Percentiles rank a stretch among this genome's conserved stretches.
Conservation (phyloP, 2,797 vertebrate genomes). For the Acanthopagrus latus region DNA sequence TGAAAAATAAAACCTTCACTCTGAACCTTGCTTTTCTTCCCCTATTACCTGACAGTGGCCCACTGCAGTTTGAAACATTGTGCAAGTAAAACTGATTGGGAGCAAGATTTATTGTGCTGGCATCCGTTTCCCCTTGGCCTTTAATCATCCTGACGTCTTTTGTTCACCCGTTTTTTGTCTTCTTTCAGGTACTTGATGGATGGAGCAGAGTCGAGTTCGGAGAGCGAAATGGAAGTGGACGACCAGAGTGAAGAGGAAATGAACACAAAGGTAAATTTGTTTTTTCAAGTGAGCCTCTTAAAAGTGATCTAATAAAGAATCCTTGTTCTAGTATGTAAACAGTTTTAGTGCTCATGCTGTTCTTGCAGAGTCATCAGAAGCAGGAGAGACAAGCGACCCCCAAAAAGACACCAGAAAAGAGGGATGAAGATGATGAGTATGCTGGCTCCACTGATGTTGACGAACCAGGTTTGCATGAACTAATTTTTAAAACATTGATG, state of each 20-base stretch:
- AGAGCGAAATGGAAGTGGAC: constrained; percentile 83
- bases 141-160: constrained; percentile 57
- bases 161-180: constrained; percentile 21
- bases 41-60: constrained; percentile 2
- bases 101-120: constrained; percentile 35
- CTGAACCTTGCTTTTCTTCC: not conserved
- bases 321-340: not conserved
- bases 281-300: not conserved
- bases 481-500: not conserved
- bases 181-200: constrained; percentile 90
- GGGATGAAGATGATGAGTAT: constrained; percentile 79
- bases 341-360: not conserved
- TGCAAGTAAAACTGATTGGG: constrained; percentile 36
- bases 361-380: constrained; percentile 68
- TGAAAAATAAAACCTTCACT: constrained; percentile 36
- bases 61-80: constrained; percentile 20
- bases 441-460: constrained; percentile 89
- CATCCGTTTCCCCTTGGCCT: constrained; percentile 15
- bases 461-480: constrained; percentile 76
- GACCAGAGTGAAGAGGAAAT: constrained; percentile 82
- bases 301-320: not conserved
- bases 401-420: constrained; percentile 66
- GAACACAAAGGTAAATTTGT: constrained; percentile 60
- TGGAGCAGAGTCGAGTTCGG: constrained; percentile 86
- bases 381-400: constrained; percentile 61